phyloP scores from a whole-genome alignment of 2,797 vertebrate species.

The Masticophis lateralis region DNA sequence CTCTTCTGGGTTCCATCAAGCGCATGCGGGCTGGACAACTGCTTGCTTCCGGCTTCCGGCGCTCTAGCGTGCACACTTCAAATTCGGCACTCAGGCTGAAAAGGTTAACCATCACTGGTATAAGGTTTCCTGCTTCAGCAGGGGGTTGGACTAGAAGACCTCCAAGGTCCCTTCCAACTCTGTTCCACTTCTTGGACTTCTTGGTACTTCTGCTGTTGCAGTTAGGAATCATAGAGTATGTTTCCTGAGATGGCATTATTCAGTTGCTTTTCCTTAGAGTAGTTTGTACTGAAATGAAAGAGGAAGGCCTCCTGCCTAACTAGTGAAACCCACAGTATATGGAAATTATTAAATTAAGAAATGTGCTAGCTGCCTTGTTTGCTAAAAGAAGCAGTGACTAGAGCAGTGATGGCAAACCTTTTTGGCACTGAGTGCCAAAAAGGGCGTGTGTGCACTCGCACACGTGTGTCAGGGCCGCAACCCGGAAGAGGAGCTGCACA shows the following conservation, averaged over 20 bases:
- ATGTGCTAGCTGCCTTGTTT: background rate
- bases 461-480: too few relatives aligned
- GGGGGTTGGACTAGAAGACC: background rate
- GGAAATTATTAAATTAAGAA: background rate
- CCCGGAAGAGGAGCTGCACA: too few relatives aligned
- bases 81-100: too few relatives aligned
- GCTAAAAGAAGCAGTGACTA: background rate
- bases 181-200: background rate
- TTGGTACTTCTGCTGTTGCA: background rate
- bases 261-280: background rate
- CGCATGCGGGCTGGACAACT: too few relatives aligned
- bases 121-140: background rate
- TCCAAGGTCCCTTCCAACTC: background rate
- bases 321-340: background rate
- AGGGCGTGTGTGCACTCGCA: too few relatives aligned
- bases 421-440: too few relatives aligned
- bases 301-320: background rate
- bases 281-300: background rate
- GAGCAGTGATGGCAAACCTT: too few relatives aligned
- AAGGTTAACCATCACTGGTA: too few relatives aligned
- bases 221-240: background rate
- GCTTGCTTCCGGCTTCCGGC: too few relatives aligned
- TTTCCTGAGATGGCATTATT: background rate
- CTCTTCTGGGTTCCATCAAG: too few relatives aligned
- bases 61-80: too few relatives aligned